A percentile compares a stretch with the other conserved stretches of the same genome.
phyloP scores from a whole-genome alignment of 2,888 invertebrate genomes.

The Synergus gifuensis region DNA sequence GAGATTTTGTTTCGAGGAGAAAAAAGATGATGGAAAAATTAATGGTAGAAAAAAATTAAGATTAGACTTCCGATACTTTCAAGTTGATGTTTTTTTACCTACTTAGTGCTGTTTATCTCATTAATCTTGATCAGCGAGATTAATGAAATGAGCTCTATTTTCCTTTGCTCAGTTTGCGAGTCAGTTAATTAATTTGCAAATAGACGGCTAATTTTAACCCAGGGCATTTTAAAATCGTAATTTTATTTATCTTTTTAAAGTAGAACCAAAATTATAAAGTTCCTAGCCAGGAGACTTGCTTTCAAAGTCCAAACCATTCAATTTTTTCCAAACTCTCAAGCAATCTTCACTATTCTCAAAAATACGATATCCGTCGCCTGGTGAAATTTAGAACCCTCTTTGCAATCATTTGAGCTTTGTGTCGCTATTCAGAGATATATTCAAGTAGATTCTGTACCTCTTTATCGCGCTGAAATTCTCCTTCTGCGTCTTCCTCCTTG shows the following conservation, averaged over 20 bases:
- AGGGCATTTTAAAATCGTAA: neutral
- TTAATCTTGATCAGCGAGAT: neutral
- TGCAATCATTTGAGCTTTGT: conserved; percentile 6
- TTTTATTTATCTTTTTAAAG: neutral
- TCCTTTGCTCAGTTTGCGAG: neutral
- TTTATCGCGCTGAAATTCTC: conserved; percentile 72
- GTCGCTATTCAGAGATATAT: conserved; percentile 12
- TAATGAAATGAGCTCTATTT: neutral
- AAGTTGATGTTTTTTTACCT: too few species aligned
- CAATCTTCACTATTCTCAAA: neutral
- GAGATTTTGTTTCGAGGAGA: neutral
- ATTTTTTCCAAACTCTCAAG: neutral
- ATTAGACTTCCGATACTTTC: neutral
- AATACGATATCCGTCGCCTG: neutral
- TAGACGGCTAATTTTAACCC: neutral
- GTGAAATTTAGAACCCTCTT: conserved; percentile 22
- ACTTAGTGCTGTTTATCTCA: neutral
- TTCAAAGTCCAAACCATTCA: too few species aligned
- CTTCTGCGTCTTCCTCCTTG: conserved; percentile 73
- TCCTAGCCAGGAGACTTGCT: neutral
- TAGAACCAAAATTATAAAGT: too few species aligned
- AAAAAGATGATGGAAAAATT: neutral
- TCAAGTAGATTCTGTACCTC: conserved; percentile 67
- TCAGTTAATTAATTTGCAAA: neutral
- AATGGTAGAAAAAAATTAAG: neutral